Evolutionary conservation across 2,113 vertebrate species (phyloP).

Genomic region (Callaeas wilsoni): DNA sequence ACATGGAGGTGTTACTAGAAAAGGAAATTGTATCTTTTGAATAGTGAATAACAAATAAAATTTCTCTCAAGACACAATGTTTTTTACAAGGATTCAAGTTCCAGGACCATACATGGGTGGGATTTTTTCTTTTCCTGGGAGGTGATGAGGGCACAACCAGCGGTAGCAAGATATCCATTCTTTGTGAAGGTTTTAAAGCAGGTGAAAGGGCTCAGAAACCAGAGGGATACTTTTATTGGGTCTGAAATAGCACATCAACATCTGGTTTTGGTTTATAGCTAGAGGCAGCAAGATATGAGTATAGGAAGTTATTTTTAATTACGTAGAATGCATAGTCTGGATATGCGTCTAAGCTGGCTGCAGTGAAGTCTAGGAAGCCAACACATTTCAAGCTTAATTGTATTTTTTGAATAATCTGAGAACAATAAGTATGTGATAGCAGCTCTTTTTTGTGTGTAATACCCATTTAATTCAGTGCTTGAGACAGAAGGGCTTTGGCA

Average conservation of each 20-base stretch:
- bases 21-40: background rate
- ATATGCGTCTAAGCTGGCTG: background rate
- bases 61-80: background rate
- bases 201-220: background rate
- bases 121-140: background rate
- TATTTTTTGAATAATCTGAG: background rate
- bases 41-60: background rate
- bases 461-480: background rate
- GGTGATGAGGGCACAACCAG: background rate
- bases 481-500: background rate
- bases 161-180: background rate
- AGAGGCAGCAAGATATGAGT: background rate
- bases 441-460: background rate
- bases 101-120: rapidly evolving
- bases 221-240: background rate
- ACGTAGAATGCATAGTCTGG: background rate
- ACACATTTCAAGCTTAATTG: background rate
- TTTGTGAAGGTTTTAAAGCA: background rate
- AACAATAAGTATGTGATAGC: background rate
- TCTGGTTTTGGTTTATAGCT: background rate
- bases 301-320: background rate
- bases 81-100: background rate
- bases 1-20: background rate
- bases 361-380: background rate
- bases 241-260: background rate